These are phyloP conservation scores for Macroglossus sobrinus DNA, from an alignment of 2,113 vertebrate genomes.

Conservation along the genomic window DNA sequence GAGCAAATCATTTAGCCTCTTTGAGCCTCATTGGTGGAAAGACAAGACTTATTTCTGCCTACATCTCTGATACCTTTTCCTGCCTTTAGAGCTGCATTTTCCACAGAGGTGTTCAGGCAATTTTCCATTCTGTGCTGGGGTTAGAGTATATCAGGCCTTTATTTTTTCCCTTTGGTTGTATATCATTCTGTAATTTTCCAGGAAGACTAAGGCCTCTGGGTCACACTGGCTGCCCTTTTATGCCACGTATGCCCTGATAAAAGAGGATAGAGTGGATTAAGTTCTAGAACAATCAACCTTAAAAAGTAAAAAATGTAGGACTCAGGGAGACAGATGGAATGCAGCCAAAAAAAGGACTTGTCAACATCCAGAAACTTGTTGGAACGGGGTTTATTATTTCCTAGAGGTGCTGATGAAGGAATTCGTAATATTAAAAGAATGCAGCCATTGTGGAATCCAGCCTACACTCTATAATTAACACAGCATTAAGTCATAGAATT, in stretches of 20 bases:
- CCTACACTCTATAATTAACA: constrained; percentile 16
- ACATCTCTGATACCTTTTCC: not conserved
- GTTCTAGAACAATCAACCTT: constrained; percentile 13
- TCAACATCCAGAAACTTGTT: not conserved
- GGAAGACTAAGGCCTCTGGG: not conserved
- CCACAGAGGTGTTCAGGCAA: not conserved
- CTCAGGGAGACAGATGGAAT: not conserved
- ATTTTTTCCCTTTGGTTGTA: not conserved
- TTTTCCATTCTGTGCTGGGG: not conserved
- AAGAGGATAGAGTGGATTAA: not conserved
- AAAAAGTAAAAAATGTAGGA: constrained; percentile 23
- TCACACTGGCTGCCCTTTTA: not conserved
- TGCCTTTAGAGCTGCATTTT: not conserved
- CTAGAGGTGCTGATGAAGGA: constrained; percentile 52
- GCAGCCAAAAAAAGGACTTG: not conserved
- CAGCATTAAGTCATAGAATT: constrained; percentile 20
- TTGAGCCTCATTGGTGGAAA: not conserved
- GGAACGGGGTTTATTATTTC: constrained; percentile 37
- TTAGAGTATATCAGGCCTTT: not conserved
- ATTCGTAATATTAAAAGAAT: constrained; percentile 59
- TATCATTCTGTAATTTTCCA: not conserved
- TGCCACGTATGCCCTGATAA: not conserved
- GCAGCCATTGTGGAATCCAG: constrained; percentile 30
- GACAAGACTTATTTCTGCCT: not conserved
- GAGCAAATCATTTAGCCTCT: not conserved